phyloP scores from a whole-genome alignment of 2,113 vertebrate genomes.

The Glaucidium brasilianum region DNA sequence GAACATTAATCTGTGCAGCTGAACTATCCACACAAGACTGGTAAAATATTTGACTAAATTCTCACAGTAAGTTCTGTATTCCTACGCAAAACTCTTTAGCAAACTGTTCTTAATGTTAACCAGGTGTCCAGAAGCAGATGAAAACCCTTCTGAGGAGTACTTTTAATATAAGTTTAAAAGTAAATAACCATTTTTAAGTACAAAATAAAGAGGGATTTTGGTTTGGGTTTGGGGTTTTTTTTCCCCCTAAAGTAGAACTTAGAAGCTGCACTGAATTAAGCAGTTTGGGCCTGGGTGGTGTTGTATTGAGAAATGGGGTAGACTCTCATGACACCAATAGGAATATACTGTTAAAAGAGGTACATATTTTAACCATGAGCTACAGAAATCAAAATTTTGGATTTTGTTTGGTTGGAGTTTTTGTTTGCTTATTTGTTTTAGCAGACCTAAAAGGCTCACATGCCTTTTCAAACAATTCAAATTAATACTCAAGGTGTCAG shows the following conservation, averaged over 20 bases:
- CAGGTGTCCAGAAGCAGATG: slow-evolving; percentile 26
- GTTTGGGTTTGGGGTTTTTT: too few relatives aligned
- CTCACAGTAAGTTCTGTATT: neutral
- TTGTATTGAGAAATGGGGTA: neutral
- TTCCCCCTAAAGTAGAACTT: neutral
- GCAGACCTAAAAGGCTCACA: neutral
- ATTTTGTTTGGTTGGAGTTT: accelerated
- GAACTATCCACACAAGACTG: neutral
- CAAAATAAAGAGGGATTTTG: neutral
- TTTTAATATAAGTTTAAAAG: slow-evolving; percentile 27
- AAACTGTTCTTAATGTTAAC: slow-evolving; percentile 44
- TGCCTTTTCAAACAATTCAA: neutral
- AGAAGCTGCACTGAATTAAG: neutral
- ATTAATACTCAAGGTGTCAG: neutral
- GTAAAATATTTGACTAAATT: slow-evolving; percentile 52
- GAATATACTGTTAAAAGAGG: neutral
- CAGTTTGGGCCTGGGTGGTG: neutral
- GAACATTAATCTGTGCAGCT: neutral
- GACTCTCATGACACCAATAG: neutral
- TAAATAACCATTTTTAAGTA: slow-evolving; percentile 9
- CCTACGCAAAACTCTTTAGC: neutral
- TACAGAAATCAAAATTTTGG: neutral
- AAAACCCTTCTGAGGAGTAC: neutral
- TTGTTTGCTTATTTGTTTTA: neutral
- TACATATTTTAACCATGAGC: neutral